Conservation (phyloP, 2,113 vertebrate species). For the Aepyceros melampus region DNA sequence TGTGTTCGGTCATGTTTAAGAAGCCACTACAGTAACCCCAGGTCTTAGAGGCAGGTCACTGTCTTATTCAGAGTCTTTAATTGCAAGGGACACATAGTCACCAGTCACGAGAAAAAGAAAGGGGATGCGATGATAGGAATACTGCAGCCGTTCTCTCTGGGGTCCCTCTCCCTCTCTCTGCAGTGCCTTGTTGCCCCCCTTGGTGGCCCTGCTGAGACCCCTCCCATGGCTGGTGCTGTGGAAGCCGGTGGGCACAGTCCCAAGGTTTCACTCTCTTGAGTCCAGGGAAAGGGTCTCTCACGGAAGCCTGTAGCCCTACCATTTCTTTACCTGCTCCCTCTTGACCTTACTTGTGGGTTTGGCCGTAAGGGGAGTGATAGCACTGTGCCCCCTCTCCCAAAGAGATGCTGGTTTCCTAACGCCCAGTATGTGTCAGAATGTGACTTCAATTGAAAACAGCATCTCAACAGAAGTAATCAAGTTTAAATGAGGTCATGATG, state of each 20-base stretch:
- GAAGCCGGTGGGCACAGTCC: rapidly evolving
- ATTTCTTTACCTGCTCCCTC: not conserved
- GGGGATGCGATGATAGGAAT: rapidly evolving
- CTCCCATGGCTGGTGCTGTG: rapidly evolving
- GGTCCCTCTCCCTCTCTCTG: not conserved
- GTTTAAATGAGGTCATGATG: not conserved
- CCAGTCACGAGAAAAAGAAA: not conserved
- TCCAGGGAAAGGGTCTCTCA: rapidly evolving
- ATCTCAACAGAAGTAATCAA: not conserved
- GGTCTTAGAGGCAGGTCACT: not conserved
- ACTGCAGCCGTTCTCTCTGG: rapidly evolving
- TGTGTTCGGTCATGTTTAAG: not conserved
- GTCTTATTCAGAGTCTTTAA: not conserved
- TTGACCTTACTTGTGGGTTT: not conserved
- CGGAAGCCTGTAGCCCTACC: rapidly evolving
- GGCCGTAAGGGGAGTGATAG: not conserved
- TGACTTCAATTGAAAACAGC: not conserved
- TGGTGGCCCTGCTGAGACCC: not conserved
- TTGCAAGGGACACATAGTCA: not conserved
- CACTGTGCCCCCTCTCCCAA: not conserved
- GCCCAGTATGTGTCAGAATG: not conserved
- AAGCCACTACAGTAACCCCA: not conserved
- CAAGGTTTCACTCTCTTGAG: not conserved
- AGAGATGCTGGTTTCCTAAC: not conserved
- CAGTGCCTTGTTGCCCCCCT: too few relatives aligned